These are phyloP conservation scores for Sarcophaga caerulescens DNA, from an alignment of 2,888 invertebrate species.

Conservation along the genomic window DNA sequence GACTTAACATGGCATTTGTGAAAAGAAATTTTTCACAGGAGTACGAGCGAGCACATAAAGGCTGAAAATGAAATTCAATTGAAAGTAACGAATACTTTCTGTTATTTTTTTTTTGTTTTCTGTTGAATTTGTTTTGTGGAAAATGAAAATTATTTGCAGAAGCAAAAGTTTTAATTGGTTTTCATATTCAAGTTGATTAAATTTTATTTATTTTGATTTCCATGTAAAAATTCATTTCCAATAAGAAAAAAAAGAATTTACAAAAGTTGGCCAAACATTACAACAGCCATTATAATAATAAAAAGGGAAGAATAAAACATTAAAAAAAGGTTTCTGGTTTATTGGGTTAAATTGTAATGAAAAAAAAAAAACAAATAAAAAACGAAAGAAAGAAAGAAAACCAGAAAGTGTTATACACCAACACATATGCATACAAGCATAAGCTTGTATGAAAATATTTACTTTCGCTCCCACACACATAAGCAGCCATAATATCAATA, in stretches of 20 bases:
- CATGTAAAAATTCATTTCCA: constrained; percentile 5
- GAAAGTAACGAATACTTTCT: too few relatives aligned
- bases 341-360: constrained; percentile 43
- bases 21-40: too few relatives aligned
- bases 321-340: constrained; percentile 36
- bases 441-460: not conserved
- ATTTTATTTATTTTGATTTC: not conserved
- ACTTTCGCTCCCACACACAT: too few relatives aligned
- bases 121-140: too few relatives aligned
- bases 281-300: not conserved
- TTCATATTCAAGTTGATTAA: constrained; percentile 22
- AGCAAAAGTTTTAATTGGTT: constrained; percentile 41
- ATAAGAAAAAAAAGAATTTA: constrained; percentile 15
- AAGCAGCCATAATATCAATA: too few relatives aligned
- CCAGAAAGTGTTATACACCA: not conserved
- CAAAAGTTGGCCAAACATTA: constrained; percentile 12
- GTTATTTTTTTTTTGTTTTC: too few relatives aligned
- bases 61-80: too few relatives aligned
- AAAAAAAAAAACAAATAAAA: too few relatives aligned
- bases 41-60: too few relatives aligned
- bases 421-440: not conserved
- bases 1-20: too few relatives aligned
- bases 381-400: too few relatives aligned
- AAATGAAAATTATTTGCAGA: too few relatives aligned
- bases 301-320: not conserved